A percentile compares a stretch with the other conserved stretches of the same genome.
Conservation (phyloP, 2,797 vertebrate species). For the Arremon brunneinucha region DNA sequence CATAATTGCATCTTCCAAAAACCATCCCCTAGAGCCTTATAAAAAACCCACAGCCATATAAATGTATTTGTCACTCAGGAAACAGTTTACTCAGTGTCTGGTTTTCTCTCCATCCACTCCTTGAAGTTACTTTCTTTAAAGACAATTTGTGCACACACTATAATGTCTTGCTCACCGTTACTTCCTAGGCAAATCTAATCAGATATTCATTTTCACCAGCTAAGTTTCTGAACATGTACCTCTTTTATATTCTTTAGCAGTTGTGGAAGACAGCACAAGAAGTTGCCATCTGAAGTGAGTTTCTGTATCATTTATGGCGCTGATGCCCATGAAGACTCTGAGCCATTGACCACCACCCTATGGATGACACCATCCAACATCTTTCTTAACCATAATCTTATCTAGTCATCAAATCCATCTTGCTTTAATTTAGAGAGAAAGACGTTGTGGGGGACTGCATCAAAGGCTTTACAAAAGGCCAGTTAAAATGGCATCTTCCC, state of each 20-base stretch:
- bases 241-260: not conserved
- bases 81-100: slow-evolving; percentile 10
- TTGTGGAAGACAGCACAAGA: not conserved
- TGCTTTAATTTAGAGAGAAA: not conserved
- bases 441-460: too few species aligned
- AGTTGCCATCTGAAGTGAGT: not conserved
- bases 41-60: slow-evolving; percentile 56
- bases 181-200: slow-evolving; percentile 32
- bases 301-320: not conserved
- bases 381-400: not conserved
- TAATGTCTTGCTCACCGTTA: slow-evolving; percentile 46
- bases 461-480: not conserved
- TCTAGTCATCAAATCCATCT: not conserved
- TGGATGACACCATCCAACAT: not conserved
- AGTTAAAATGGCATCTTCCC: not conserved
- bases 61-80: slow-evolving; percentile 59
- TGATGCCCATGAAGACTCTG: not conserved
- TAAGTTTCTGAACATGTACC: not conserved
- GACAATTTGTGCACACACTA: slow-evolving; percentile 18
- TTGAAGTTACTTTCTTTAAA: slow-evolving; percentile 49
- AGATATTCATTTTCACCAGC: slow-evolving; percentile 45
- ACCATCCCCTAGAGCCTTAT: slow-evolving; percentile 15
- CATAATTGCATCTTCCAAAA: slow-evolving; percentile 45
- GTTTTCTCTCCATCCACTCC: slow-evolving; percentile 16
- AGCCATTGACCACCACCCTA: not conserved